Evolutionary conservation across 2,113 vertebrate species (phyloP), one percentile per base, ranked within the genome.

Genomic region (Dasypus novemcinctus): DNA sequence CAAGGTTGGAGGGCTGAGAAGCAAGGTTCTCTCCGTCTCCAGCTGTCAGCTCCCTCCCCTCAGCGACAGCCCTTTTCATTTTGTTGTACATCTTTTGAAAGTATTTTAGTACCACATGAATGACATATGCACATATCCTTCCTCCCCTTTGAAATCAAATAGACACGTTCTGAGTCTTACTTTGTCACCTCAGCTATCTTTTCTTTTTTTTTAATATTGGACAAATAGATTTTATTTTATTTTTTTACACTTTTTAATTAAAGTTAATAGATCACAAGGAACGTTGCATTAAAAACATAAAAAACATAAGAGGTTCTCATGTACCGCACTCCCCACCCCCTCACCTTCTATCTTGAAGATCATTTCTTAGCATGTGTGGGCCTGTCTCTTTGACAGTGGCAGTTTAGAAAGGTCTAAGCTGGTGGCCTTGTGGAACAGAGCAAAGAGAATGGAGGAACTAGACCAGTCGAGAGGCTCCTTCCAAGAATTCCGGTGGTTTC

Each of bases 401-500:
- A 7, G 43, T 91, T 91, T 93, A 52, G 84, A 91, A 33, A 31
- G 76, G 68, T 66, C 95, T 90, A 63, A 93, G 86, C 13, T 21
- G 21, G 41, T 61, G 72, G 11, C 33, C 6, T 0, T 4, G 25
- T n/a, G 41, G 66, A 90, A 36, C 6, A 49, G 71, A 90, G 54
- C 17, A 69, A 54, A 71, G 64, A 64, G 31, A 52, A 75, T 4
- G 27, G 54, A 83, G 49, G 36, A 63, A 85, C 76, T n/a, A 75
- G 75, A 80, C 3, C 4, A 36, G 49, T 38, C 33, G 76, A 87
- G 83, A 92, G 61, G 18, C 61, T 85, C 46, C 68, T 80, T 90
- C 61, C 61, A 79, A 75, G 76, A 91, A 85, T 92, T 95, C 41
- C 14, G 41, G 52, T 87, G 38, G 36, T 95, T 97, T 90, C 7